These are phyloP conservation scores for Pyrrhia umbra DNA, from an alignment of 2,888 invertebrate genomes.

Conservation along the genomic window DNA sequence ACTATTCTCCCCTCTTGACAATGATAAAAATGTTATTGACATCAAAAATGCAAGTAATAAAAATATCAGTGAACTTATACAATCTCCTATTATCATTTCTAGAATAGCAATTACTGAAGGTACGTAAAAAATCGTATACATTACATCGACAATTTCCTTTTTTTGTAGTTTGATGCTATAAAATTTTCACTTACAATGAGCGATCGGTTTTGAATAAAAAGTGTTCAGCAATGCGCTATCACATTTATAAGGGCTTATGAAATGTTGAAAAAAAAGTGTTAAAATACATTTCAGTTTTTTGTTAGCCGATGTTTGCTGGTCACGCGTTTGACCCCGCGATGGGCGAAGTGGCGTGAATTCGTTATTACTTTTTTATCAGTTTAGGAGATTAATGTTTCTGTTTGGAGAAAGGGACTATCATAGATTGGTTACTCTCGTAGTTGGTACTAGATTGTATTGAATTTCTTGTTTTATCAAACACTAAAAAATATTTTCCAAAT, in stretches of 20 bases:
- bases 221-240: conserved; percentile 38
- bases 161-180: conserved; percentile 10
- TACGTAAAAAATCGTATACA: conserved; percentile 15
- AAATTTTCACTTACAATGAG: conserved; percentile 27
- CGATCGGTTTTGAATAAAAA: conserved; percentile 37
- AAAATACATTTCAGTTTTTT: conserved; percentile 36
- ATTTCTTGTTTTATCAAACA: too few species aligned
- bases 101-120: conserved; percentile 4
- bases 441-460: too few species aligned
- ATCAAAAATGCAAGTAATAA: conserved; percentile 1
- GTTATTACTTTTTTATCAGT: conserved; percentile 50
- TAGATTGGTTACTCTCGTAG: background rate
- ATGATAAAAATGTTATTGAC: conserved; percentile 36
- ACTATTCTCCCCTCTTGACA: background rate
- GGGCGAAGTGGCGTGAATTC: conserved; percentile 36
- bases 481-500: too few species aligned
- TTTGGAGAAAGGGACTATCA: conserved; percentile 1
- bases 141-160: conserved; percentile 21
- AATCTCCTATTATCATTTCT: conserved; percentile 8
- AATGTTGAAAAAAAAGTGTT: conserved; percentile 42
- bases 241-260: conserved; percentile 42
- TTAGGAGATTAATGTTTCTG: conserved; percentile 21
- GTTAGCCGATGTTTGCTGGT: conserved; percentile 37
- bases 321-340: conserved; percentile 50
- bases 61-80: conserved; percentile 6